Evolutionary conservation across 2,888 invertebrate genomes (phyloP).

Genomic region (Tineola bisselliella): DNA sequence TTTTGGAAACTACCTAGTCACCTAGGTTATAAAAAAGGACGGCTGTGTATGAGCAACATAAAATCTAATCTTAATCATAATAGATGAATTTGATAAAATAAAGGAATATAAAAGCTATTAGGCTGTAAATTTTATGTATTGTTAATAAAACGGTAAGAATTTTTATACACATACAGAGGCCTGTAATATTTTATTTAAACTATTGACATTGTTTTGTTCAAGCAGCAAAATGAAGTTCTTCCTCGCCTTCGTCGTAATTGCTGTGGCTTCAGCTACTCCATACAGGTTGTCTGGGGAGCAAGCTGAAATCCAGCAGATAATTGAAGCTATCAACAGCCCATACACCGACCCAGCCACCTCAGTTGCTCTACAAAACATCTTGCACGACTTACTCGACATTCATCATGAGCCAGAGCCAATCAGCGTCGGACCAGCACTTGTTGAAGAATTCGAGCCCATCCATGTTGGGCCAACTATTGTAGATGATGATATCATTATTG

Average conservation of each 20-base stretch:
- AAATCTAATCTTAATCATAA: background rate
- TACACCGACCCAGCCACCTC: conserved; percentile 39
- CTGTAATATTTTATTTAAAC: background rate
- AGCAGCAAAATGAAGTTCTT: conserved; percentile 39
- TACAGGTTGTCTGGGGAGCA: conserved; percentile 19
- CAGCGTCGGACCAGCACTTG: conserved; percentile 18
- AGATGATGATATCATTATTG: conserved; percentile 20
- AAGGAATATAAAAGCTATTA: background rate
- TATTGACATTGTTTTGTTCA: conserved; percentile 17
- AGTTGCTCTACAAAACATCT: conserved; percentile 22
- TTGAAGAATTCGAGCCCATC: conserved; percentile 18
- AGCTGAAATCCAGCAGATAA: conserved; percentile 29
- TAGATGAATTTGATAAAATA: background rate
- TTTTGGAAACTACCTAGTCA: no score
- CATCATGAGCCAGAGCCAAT: conserved; percentile 20
- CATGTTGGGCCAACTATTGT: conserved; percentile 24
- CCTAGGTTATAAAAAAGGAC: background rate
- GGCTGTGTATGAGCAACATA: background rate
- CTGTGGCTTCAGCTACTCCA: conserved; percentile 34
- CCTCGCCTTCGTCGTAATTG: conserved; percentile 35
- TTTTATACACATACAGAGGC: background rate
- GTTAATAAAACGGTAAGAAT: background rate
- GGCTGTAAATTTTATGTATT: background rate
- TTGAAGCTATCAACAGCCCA: conserved; percentile 39
- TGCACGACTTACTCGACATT: conserved; percentile 23